Evolutionary conservation across 2,888 invertebrate genomes (phyloP), one percentile per base, ranked within the genome.

Genomic region (Aleiodes testaceus): DNA sequence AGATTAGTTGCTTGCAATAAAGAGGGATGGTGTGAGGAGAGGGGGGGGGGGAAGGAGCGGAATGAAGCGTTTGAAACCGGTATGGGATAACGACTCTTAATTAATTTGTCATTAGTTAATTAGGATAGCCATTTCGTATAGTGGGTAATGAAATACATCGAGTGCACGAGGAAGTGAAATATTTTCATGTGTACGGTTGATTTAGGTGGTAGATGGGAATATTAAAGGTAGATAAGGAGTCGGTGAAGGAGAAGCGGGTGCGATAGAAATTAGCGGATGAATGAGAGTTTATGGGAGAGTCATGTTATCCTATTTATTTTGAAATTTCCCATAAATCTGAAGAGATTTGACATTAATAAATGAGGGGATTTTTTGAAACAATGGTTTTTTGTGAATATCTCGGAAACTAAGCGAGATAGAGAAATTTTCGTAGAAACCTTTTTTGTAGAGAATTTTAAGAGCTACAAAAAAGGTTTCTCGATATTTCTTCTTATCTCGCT

Each of bases 101-200:
- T 82, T 81, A 81, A 81, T 81, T 79, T 79, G 78, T 82, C 82
- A 82, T 82, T 81, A 78, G 78, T 78, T 77, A 79, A 78, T 79
- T 77, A 75, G 77, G 73, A 76, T 78, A 74, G 79, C 76, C 72
- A 73, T 73, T 69, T 68, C 70, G 72, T 71, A 71, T 69, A 64
- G 70, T 64, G 72, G 72, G 74, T 76, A 76, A 78, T 77, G 74
- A 79, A 79, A 76, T 78, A 74, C 69, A 79, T 72, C 72, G 73
- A 49, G 75, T 76, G 74, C 65, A 47, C 73, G 42, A 16, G 66
- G 68, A 66, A 73, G 66, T 70, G 66, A 73, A 73, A 74, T 74
- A 9, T 14, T 16, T 69, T 63, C 66, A 68, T 49, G 16, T 47
- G 55, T 69, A 67, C 53, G 68, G 67, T 67, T 73, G 74, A 76